phyloP scores from a whole-genome alignment of 2,888 invertebrate genomes.

The Drosophila algonquin region DNA sequence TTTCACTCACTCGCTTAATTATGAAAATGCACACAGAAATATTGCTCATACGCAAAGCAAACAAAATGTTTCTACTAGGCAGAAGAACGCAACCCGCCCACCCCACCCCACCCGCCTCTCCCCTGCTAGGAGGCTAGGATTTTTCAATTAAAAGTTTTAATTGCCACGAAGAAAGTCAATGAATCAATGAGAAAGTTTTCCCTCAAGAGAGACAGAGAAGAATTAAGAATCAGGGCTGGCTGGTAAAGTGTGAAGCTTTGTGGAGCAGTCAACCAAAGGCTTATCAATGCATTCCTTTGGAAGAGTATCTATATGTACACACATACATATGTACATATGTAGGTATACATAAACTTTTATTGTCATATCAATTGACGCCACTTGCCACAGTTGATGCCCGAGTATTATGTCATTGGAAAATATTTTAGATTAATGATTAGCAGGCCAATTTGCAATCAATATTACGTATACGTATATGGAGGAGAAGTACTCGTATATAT shows the following conservation, averaged over 20 bases:
- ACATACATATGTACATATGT: background rate
- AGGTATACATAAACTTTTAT: background rate
- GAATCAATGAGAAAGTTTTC: slow-evolving; percentile 33
- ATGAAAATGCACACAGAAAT: slow-evolving; percentile 28
- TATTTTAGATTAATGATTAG: slow-evolving; percentile 49
- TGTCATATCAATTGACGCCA: slow-evolving; percentile 22
- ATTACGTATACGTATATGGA: background rate
- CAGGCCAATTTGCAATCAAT: slow-evolving; percentile 67
- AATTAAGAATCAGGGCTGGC: background rate
- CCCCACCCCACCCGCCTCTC: too few species aligned
- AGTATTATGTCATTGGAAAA: slow-evolving; percentile 37
- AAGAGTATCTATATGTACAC: background rate
- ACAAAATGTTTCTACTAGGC: background rate
- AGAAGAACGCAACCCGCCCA: too few species aligned
- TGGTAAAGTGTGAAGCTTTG: background rate
- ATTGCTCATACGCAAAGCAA: background rate
- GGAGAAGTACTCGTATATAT: background rate
- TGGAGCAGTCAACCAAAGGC: background rate
- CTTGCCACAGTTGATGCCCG: background rate
- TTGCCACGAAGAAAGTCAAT: slow-evolving; percentile 48
- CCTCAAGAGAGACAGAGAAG: background rate
- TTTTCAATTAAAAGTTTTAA: slow-evolving; percentile 74
- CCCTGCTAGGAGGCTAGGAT: background rate
- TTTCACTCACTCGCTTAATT: slow-evolving; percentile 41
- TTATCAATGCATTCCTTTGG: slow-evolving; percentile 5